A percentile compares a stretch with the other conserved stretches of the same genome.
These are phyloP conservation scores for Drosophila littoralis DNA, from an alignment of 1,140 invertebrate species.

Conservation along the genomic window DNA sequence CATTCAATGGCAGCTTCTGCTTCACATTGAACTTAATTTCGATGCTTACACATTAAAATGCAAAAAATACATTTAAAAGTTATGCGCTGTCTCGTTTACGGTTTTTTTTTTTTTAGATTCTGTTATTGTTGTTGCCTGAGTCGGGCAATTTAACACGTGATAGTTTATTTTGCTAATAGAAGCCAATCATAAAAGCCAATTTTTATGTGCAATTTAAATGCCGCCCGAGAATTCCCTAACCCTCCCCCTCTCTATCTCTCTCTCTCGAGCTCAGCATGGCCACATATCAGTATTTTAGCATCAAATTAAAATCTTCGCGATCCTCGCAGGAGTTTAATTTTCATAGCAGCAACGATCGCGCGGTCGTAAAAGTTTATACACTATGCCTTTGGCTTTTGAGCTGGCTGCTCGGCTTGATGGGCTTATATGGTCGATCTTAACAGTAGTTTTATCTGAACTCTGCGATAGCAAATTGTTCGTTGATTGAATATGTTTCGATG, in stretches of 20 bases:
- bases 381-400: background rate
- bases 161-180: slow-evolving; percentile 81
- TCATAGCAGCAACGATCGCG: background rate
- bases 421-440: slow-evolving; percentile 52
- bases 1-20: slow-evolving; percentile 26
- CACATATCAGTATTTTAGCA: slow-evolving; percentile 71
- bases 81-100: slow-evolving; percentile 26
- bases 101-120: slow-evolving; percentile 11
- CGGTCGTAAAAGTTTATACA: slow-evolving; percentile 37
- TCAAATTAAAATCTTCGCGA: slow-evolving; percentile 69
- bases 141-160: slow-evolving; percentile 72
- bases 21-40: slow-evolving; percentile 32
- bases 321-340: slow-evolving; percentile 22
- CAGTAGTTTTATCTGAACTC: slow-evolving; percentile 64
- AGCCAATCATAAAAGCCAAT: slow-evolving; percentile 75
- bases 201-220: slow-evolving; percentile 77
- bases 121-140: slow-evolving; percentile 46
- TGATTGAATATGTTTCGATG: slow-evolving; percentile 10
- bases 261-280: background rate
- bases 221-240: slow-evolving; percentile 15
- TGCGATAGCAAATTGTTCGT: slow-evolving; percentile 50
- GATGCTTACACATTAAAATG: slow-evolving; percentile 31
- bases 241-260: background rate
- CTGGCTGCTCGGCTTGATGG: slow-evolving; percentile 31
- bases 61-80: slow-evolving; percentile 37